phyloP scores from a whole-genome alignment of 2,113 vertebrate genomes.

The Vanacampus margaritifer region DNA sequence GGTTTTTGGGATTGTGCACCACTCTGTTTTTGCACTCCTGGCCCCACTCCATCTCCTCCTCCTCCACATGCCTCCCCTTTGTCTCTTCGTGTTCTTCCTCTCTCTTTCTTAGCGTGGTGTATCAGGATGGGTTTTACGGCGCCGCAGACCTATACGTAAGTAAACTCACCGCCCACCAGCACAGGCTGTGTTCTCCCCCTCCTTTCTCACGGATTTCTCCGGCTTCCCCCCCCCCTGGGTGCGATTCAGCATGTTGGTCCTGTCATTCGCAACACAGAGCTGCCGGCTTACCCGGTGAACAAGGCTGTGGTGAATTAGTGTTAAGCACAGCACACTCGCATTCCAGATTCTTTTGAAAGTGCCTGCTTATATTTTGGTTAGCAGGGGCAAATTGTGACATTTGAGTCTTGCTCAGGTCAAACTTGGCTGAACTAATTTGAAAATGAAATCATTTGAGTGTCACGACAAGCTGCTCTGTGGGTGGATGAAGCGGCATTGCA shows the following conservation, averaged over 20 bases:
- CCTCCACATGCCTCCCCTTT: conserved; percentile 1
- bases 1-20: conserved; percentile 61
- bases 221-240: conserved; percentile 38
- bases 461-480: conserved; percentile 52
- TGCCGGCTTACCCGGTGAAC: conserved; percentile 47
- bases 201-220: conserved; percentile 48
- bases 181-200: conserved; percentile 36
- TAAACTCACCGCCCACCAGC: conserved; percentile 57
- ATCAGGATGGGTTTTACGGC: conserved; percentile 81
- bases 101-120: conserved; percentile 72
- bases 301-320: conserved; percentile 6
- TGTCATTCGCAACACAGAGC: conserved; percentile 62
- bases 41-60: conserved; percentile 37
- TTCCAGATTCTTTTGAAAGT: background rate
- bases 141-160: conserved; percentile 77
- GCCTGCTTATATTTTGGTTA: background rate
- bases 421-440: background rate
- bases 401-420: background rate
- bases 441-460: background rate
- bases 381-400: background rate
- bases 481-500: conserved; percentile 42
- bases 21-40: conserved; percentile 40
- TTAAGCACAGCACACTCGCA: conserved; percentile 6
- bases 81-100: conserved; percentile 15
- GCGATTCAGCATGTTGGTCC: conserved; percentile 66